These are phyloP conservation scores for Diplazon laetatorius DNA, from an alignment of 2,888 invertebrate species.

Conservation along the genomic window DNA sequence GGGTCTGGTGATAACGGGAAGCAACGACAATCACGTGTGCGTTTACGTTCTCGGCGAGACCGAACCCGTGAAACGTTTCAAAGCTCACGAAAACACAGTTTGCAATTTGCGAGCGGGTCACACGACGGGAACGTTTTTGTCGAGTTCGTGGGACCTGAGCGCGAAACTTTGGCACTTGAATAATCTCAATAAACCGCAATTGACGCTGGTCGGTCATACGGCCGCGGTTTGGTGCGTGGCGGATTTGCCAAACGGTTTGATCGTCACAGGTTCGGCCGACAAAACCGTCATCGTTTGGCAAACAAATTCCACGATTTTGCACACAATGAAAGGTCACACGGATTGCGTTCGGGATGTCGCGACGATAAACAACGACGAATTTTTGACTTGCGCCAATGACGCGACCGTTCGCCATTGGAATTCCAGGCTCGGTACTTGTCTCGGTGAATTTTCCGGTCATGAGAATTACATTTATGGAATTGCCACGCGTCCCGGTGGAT, in stretches of 20 bases:
- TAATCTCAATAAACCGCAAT: conserved; percentile 80
- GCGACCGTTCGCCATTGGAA: conserved; percentile 93
- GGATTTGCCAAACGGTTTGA: conserved; percentile 84
- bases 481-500: conserved; percentile 81
- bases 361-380: conserved; percentile 87
- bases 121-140: conserved; percentile 85
- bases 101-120: conserved; percentile 83
- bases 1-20: conserved; percentile 93
- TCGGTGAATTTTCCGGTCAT: conserved; percentile 91
- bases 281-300: conserved; percentile 93
- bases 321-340: conserved; percentile 88
- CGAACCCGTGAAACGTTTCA: conserved; percentile 87
- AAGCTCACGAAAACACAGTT: conserved; percentile 91
- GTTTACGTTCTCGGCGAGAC: conserved; percentile 89
- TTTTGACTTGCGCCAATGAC: conserved; percentile 97
- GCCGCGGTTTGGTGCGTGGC: conserved; percentile 94
- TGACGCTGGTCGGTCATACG: conserved; percentile 88
- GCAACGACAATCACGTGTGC: conserved; percentile 93
- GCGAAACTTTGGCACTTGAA: conserved; percentile 92
- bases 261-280: conserved; percentile 96
- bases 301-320: conserved; percentile 84
- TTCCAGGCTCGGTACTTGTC: conserved; percentile 89
- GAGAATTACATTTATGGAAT: conserved; percentile 92
- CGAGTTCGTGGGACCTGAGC: conserved; percentile 97
- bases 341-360: conserved; percentile 95